Evolutionary conservation across 2,797 vertebrate genomes (phyloP), one percentile per base, ranked within the genome.

Genomic region (Eulemur albifrons): DNA sequence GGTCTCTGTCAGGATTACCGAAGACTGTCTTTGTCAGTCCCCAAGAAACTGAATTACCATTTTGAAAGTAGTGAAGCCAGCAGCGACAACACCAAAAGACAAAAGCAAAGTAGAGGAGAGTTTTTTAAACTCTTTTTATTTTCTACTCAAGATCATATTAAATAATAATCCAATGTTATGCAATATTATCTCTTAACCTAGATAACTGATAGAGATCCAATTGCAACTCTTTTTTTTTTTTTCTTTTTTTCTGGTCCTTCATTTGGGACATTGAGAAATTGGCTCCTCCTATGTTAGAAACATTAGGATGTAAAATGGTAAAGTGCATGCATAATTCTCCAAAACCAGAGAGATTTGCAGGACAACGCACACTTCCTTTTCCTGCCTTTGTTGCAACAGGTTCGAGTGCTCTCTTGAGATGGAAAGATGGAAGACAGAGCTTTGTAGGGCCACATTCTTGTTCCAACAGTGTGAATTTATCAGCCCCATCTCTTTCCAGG

Each of bases 111-210:
- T 79, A 38, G 48, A 85, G 67, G 43, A 32, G 50, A 2, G 7
- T 65, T 95, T 90, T 95, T 75, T 70, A 93, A 67, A 23, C 21
- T 30, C 40, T 38, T 96, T 89, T 72, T 93, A 52, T 93, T 94
- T 89, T 48, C 61, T 75, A 40, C 40, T 94, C 70, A 83, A 63
- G 59, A 52, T 80, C 72, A n/a, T 91, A 59, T 76, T 86, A 61
- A 76, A 45, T 93, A 75, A 91, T 84, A 76, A 76, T 43, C 67
- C 30, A 25, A 30, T 89, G 9, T 93, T 83, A 88, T 7, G 1
- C 45, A n/a, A 20, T 65, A n/a, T 65, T 65, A 65, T 65, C 17
- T 82, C 30, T 77, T 45, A 87, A 75, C 43, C 69, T 32, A 52
- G 54, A 11, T 80, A 45, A 38, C 35, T 57, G 69, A 54, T 23